Conservation (phyloP, 2,113 vertebrate species). For the Ictidomys tridecemlineatus region DNA sequence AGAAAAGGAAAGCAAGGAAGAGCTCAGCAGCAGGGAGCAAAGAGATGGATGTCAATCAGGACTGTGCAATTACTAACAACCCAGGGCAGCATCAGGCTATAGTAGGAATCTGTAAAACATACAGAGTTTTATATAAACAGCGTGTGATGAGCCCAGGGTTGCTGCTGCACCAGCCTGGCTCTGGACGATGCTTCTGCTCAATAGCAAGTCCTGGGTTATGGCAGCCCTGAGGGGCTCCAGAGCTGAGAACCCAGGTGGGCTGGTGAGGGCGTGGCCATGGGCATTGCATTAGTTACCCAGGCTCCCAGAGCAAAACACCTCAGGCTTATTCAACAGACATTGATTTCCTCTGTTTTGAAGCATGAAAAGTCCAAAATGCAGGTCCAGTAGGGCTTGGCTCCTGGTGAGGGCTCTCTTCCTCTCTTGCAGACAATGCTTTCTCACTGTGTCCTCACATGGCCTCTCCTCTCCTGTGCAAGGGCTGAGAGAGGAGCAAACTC, state of each 20-base stretch:
- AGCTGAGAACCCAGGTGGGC: background rate
- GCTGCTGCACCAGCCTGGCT: accelerated
- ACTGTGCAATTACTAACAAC: background rate
- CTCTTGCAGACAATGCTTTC: background rate
- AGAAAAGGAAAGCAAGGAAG: background rate
- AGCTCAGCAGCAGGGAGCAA: background rate
- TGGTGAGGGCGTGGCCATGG: accelerated
- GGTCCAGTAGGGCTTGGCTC: too few relatives aligned
- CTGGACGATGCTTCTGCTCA: background rate
- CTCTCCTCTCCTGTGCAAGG: background rate
- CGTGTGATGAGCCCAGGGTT: too few relatives aligned
- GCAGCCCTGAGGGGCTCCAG: background rate
- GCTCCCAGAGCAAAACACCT: too few relatives aligned
- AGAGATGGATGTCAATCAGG: background rate
- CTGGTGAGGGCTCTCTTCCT: background rate
- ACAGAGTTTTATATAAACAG: too few relatives aligned
- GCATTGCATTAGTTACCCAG: background rate
- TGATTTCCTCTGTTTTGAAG: background rate
- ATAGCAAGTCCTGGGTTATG: accelerated
- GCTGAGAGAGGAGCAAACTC: background rate
- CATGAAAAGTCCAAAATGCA: too few relatives aligned
- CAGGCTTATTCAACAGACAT: background rate
- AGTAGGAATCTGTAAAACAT: background rate
- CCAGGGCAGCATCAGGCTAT: background rate
- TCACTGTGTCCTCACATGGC: background rate